Base-by-base conservation (phyloP, 2,113 vertebrate genomes). In the Hystrix brachyura region DNA sequence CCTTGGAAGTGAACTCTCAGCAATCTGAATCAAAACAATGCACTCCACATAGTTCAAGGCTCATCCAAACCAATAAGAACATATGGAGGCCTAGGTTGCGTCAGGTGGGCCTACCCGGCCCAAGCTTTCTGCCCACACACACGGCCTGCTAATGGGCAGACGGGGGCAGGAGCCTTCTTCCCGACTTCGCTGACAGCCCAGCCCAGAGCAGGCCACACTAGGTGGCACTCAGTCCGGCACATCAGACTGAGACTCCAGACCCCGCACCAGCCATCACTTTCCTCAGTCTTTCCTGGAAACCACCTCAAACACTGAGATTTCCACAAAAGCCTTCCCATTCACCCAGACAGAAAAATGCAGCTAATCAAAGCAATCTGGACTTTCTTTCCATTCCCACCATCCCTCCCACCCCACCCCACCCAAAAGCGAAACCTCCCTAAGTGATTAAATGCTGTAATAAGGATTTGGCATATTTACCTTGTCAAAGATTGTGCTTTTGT, bases 281-380 rank as follows among this genome's bases (percentile, higher is more conserved):
- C 81, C 81, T 82, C 59, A 48, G 55, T 62, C 89, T 93, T 96
- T 97, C 94, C 96, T 96, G 85, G 95, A 97, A 94, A 94, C 43
- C 65, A 87, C 43, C 90, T 94, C 92, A 23, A 93, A 85, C n/a
- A 88, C 53, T 71, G 57, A 97, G 98, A 81, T 97, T 98, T 96
- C 83, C 53, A 98, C 89, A 38, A 85, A 74, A 95, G 94, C 93
- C 87, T 94, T 95, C 88, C 48, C 46, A 76, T 72, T 94, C 97
- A 94, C 96, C 96, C 94, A 94, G 48, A 94, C 97, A 98, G 93
- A 96, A 98, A 98, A 97, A 98, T 96, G 97, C 85, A 96, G 93
- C 87, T 98, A 98, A 97, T 97, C 90, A 97, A 95, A 98, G 97
- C 95, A 97, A 97, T 97, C 96, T 97, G 97, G 90, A 64, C 57